Conservation (phyloP, 2,797 vertebrate genomes). For the Sylvilagus floridanus region DNA sequence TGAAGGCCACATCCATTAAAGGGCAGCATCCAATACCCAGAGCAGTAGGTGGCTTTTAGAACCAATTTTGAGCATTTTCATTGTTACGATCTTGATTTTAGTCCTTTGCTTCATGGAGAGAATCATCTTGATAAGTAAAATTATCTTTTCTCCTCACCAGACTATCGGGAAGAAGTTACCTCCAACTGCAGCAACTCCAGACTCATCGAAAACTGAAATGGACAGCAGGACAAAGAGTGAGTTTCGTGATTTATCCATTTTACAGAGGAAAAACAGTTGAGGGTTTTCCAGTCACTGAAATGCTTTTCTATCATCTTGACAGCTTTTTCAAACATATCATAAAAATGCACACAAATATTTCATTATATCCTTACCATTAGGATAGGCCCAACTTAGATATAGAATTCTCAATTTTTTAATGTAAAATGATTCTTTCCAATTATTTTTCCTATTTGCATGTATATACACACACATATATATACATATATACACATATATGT, state of each 20-base stretch:
- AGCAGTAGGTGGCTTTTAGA: not conserved
- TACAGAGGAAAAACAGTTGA: constrained; percentile 62
- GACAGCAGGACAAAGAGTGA: constrained; percentile 95
- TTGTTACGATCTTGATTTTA: constrained; percentile 48
- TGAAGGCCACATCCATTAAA: not conserved
- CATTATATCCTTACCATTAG: not conserved
- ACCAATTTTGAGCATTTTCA: not conserved
- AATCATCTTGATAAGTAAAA: constrained; percentile 63
- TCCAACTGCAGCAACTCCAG: constrained; percentile 87
- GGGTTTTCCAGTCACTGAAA: constrained; percentile 59
- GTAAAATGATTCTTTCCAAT: not conserved
- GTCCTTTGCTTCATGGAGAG: constrained; percentile 30
- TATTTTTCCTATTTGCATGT: too few relatives aligned
- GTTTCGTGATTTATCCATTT: constrained; percentile 78
- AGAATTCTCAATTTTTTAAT: not conserved
- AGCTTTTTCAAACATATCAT: constrained; percentile 36
- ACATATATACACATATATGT: too few relatives aligned
- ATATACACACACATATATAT: too few relatives aligned
- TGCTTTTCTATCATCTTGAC: constrained; percentile 36
- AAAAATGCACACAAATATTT: not conserved
- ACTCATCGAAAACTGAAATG: constrained; percentile 94
- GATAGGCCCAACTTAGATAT: not conserved
- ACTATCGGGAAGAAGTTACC: constrained; percentile 92
- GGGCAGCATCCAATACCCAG: not conserved
- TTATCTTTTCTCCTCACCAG: constrained; percentile 83